Conservation (phyloP, 2,113 vertebrate genomes). For the Pteronura brasiliensis region DNA sequence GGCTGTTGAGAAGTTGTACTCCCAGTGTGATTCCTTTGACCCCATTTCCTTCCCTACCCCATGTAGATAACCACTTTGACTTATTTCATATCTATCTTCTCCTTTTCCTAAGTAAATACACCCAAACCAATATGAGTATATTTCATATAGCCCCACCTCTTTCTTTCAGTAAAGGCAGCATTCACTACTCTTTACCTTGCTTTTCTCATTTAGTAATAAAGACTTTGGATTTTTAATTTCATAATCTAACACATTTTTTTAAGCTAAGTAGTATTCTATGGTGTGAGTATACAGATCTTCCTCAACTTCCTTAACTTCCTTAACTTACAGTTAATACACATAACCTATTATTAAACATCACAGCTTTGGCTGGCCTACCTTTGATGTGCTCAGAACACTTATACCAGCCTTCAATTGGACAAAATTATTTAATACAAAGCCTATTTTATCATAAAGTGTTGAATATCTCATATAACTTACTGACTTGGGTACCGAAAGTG, state of each 20-base stretch:
- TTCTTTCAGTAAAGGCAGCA: background rate
- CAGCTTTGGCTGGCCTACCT: background rate
- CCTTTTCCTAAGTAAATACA: background rate
- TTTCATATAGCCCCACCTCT: background rate
- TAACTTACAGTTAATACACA: too few relatives aligned
- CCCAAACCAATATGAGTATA: background rate
- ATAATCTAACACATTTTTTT: background rate
- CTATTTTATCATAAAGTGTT: background rate
- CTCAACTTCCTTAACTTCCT: background rate
- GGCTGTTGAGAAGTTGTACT: background rate
- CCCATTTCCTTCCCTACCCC: background rate
- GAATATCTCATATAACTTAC: background rate
- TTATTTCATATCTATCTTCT: constrained; percentile 17
- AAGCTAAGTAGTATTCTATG: background rate
- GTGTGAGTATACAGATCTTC: background rate
- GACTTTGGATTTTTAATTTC: background rate
- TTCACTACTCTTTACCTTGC: background rate
- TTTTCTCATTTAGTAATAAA: constrained; percentile 25
- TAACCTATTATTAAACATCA: background rate
- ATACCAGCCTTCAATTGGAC: background rate
- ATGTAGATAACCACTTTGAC: background rate
- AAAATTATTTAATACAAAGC: background rate
- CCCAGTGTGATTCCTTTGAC: background rate
- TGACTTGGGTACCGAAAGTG: background rate
- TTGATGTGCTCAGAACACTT: background rate